phyloP scores from a whole-genome alignment of 1,140 invertebrate species.

The Megalonaias nervosa region DNA sequence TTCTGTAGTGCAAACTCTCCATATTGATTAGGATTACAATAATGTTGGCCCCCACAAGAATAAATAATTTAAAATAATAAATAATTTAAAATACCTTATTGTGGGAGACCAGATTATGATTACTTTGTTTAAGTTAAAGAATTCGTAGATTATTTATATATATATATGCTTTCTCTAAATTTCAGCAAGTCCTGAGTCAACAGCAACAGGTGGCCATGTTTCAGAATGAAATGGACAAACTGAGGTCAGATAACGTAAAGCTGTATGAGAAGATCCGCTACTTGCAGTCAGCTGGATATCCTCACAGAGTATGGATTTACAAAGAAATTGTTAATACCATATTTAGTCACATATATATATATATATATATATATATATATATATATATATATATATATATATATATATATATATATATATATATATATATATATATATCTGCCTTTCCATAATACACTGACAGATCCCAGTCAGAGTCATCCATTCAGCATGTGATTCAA shows the following conservation, averaged over 20 bases:
- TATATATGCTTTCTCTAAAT: not conserved
- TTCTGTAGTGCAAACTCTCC: too few species aligned
- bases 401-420: too few species aligned
- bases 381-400: too few species aligned
- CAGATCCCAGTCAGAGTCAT: not conserved
- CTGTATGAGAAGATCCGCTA: conserved; percentile 76
- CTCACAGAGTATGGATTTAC: conserved; percentile 52
- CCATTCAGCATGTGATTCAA: not conserved
- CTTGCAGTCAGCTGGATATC: conserved; percentile 72
- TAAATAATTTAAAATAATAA: too few species aligned
- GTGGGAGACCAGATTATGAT: too few species aligned
- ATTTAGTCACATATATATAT: not conserved
- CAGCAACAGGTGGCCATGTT: conserved; percentile 72
- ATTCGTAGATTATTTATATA: too few species aligned
- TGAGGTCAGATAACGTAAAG: conserved; percentile 75
- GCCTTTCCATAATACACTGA: not conserved
- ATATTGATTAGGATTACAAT: too few species aligned
- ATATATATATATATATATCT: too few species aligned
- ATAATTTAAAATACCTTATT: too few species aligned
- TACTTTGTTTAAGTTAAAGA: too few species aligned
- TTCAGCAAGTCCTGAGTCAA: conserved; percentile 67
- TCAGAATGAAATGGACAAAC: conserved; percentile 74
- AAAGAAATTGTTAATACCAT: not conserved
- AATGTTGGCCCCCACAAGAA: too few species aligned
- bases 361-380: too few species aligned